Evolutionary conservation across 2,113 vertebrate species (phyloP).

Genomic region (Lamprologus callipterus): DNA sequence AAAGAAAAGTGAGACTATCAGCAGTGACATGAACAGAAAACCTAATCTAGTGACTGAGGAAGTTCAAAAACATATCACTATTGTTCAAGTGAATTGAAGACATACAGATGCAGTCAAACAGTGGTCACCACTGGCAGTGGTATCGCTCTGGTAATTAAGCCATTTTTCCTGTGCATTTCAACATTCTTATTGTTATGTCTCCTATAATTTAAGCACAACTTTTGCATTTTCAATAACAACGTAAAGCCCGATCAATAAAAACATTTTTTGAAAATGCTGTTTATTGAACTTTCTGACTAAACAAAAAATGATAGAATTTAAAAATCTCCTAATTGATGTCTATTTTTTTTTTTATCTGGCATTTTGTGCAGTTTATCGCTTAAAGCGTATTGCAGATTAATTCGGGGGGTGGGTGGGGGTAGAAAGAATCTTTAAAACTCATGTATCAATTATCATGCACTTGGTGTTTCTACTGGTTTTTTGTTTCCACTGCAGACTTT

Average conservation of each 20-base stretch:
- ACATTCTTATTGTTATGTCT: background rate
- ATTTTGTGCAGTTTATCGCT: background rate
- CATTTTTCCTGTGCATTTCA: background rate
- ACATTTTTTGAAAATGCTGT: background rate
- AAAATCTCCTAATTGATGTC: background rate
- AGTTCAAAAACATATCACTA: background rate
- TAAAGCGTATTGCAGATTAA: background rate
- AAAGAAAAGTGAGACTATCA: background rate
- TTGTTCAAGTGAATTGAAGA: background rate
- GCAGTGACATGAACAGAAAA: background rate
- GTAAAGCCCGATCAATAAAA: background rate
- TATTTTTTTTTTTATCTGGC: background rate
- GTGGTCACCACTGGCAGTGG: background rate
- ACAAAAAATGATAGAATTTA: background rate
- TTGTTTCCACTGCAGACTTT: background rate
- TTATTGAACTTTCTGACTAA: background rate
- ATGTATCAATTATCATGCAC: background rate
- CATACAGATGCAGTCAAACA: background rate
- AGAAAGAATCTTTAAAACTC: background rate
- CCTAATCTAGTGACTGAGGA: background rate
- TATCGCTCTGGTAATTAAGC: background rate
- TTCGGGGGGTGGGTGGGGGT: rapidly evolving
- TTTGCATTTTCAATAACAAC: background rate
- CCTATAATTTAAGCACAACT: background rate
- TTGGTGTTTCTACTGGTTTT: background rate